Conservation (phyloP, 2,888 invertebrate genomes). For the Minunthozetes semirufus region DNA sequence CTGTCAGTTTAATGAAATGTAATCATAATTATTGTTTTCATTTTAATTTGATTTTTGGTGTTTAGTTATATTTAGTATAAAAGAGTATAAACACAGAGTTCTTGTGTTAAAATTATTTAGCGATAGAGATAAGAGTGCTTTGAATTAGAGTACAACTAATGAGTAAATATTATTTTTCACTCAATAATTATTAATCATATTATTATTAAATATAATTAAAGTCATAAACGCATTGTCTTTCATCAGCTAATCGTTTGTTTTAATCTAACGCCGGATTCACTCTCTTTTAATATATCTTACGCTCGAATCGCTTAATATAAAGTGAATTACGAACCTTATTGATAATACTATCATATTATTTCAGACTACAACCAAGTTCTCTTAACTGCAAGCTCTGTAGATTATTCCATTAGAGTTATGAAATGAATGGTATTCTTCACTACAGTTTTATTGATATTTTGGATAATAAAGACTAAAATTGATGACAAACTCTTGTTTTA, state of each 20-base stretch:
- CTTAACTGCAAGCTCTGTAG: no score
- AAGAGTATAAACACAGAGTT: neutral
- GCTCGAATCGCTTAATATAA: neutral
- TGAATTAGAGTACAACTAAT: neutral
- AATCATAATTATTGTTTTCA: neutral
- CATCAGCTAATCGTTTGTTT: neutral
- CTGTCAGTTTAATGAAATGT: neutral
- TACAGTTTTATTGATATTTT: no score
- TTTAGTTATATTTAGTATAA: neutral
- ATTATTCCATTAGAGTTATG: no score
- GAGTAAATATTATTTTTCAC: neutral
- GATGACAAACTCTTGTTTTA: no score
- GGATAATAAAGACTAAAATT: no score
- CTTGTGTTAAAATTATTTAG: neutral
- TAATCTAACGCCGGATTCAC: neutral
- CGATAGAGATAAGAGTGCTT: neutral
- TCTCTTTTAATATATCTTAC: neutral
- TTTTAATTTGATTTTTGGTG: neutral
- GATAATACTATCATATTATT: no score
- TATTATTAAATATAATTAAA: constrained; percentile 7
- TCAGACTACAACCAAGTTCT: no score
- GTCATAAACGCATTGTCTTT: neutral
- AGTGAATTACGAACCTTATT: no score
- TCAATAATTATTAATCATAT: neutral
- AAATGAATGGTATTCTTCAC: no score